Evolutionary conservation across 2,888 invertebrate genomes (phyloP).

Genomic region (Achlya flavicornis): DNA sequence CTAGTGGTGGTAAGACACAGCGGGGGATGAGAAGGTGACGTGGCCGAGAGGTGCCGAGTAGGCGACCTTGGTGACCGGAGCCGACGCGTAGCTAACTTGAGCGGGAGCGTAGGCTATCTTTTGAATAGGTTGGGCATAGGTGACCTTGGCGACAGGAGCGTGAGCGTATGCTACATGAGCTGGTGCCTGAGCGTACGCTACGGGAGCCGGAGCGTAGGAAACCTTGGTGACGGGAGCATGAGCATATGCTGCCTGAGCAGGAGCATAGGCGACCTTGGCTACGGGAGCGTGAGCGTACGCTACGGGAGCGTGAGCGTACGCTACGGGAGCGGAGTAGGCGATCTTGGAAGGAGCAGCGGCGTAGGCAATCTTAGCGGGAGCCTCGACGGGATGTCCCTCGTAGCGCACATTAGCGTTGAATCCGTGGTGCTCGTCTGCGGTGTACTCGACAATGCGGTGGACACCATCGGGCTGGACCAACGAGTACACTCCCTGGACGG

Average conservation of each 20-base stretch:
- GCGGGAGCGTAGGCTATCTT: conserved; percentile 43
- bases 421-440: conserved; percentile 69
- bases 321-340: conserved; percentile 37
- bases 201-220: conserved; percentile 34
- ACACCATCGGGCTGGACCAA: conserved; percentile 78
- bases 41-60: conserved; percentile 51
- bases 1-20: conserved; percentile 73
- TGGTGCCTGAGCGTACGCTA: conserved; percentile 40
- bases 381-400: conserved; percentile 62
- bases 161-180: conserved; percentile 44
- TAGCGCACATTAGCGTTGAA: conserved; percentile 77
- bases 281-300: conserved; percentile 39
- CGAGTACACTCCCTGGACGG: conserved; percentile 75
- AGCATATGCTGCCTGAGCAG: conserved; percentile 33
- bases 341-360: conserved; percentile 44
- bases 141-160: conserved; percentile 39
- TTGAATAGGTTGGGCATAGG: conserved; percentile 39
- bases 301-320: conserved; percentile 35
- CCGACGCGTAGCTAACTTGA: conserved; percentile 30
- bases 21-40: conserved; percentile 66
- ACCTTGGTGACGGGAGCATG: conserved; percentile 41
- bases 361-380: conserved; percentile 34
- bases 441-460: conserved; percentile 75
- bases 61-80: conserved; percentile 35
- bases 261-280: conserved; percentile 48